Evolutionary conservation across 2,113 vertebrate species (phyloP).

Genomic region (Nannospalax galili): DNA sequence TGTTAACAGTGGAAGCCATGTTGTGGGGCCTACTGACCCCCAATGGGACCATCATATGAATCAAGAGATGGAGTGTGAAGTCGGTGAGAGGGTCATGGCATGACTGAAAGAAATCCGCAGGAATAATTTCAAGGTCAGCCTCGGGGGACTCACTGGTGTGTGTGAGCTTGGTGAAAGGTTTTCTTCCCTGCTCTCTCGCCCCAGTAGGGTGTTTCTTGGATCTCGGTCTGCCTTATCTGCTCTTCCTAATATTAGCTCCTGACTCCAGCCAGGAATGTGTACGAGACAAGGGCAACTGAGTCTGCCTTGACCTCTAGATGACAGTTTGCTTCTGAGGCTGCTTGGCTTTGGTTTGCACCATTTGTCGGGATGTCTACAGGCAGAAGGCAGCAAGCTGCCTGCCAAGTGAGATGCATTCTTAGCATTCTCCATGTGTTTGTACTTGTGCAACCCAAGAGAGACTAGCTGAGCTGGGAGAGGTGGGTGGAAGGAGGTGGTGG

Average conservation of each 20-base stretch:
- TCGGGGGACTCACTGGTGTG: background rate
- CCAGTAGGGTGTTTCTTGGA: conserved; percentile 60
- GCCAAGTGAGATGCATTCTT: conserved; percentile 69
- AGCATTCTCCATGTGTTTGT: conserved; percentile 64
- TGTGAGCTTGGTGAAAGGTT: conserved; percentile 54
- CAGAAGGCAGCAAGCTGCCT: conserved; percentile 12
- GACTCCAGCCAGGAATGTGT: conserved; percentile 75
- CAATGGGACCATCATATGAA: background rate
- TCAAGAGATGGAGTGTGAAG: background rate
- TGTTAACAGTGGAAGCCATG: background rate
- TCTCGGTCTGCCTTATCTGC: conserved; percentile 27
- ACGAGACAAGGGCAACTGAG: conserved; percentile 68
- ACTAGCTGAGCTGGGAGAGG: background rate
- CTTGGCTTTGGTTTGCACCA: background rate
- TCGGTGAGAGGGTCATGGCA: background rate
- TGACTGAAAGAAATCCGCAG: background rate
- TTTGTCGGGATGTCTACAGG: conserved; percentile 63
- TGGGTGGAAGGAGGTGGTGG: background rate
- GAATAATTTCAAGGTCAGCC: background rate
- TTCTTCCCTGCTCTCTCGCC: conserved; percentile 53
- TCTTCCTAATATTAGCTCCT: conserved; percentile 52
- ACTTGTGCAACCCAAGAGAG: conserved; percentile 51
- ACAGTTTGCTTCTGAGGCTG: conserved; percentile 73
- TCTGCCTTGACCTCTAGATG: conserved; percentile 69
- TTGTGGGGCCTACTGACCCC: background rate